Conservation (phyloP, 1,140 invertebrate genomes). For the Pseudomyrmex sp. region DNA sequence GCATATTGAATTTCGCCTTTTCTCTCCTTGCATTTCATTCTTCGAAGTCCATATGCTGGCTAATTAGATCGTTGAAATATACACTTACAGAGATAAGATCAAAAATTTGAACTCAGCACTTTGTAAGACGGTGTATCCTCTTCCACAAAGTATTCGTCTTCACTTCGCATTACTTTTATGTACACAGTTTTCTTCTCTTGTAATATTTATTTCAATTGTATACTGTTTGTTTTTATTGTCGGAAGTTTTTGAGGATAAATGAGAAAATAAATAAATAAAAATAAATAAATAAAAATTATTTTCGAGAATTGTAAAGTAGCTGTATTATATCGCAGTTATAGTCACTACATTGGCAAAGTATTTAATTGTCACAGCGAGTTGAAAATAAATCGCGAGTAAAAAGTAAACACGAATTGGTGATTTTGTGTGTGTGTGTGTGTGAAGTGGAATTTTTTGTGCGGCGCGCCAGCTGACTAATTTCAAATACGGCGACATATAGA, state of each 20-base stretch:
- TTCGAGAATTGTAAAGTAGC: not conserved
- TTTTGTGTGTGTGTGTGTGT: not conserved
- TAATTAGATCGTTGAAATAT: conserved; percentile 32
- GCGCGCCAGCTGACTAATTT: conserved; percentile 48
- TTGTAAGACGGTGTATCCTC: not conserved
- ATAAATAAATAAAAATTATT: not conserved
- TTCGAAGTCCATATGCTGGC: conserved; percentile 17
- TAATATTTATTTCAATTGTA: too few relatives aligned
- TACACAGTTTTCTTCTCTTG: not conserved
- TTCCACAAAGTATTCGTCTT: not conserved
- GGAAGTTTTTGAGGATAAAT: too few relatives aligned
- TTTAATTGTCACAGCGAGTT: conserved; percentile 20
- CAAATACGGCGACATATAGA: conserved; percentile 49
- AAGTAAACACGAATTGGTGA: too few relatives aligned
- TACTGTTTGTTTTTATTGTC: too few relatives aligned
- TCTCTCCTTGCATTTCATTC: conserved; percentile 30
- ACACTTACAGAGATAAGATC: conserved; percentile 19
- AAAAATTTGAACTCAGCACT: conserved; percentile 36
- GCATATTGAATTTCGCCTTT: conserved; percentile 23
- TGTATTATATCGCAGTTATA: not conserved
- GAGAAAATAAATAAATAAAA: not conserved
- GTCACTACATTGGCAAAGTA: not conserved
- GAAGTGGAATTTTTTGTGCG: conserved; percentile 49
- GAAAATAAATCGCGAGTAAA: not conserved
- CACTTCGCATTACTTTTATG: not conserved